A percentile compares a stretch with the other conserved stretches of the same genome.
phyloP scores from a whole-genome alignment of 2,797 vertebrate species.

The Tragelaphus eurycerus region DNA sequence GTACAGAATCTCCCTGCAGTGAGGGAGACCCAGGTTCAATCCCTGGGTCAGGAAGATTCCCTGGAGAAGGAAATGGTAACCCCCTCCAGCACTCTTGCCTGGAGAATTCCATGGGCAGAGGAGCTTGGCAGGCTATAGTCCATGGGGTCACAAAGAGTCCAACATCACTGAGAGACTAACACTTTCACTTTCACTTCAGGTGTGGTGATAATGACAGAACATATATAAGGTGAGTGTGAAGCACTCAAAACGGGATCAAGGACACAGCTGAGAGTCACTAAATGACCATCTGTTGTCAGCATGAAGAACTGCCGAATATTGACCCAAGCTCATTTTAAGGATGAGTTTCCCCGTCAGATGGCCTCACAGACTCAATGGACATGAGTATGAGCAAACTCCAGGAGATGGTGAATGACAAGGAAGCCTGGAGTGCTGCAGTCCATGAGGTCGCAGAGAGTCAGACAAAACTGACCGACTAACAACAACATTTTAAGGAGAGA shows the following conservation, averaged over 20 bases:
- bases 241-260: background rate
- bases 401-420: background rate
- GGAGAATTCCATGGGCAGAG: background rate
- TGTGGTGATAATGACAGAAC: background rate
- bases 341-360: background rate
- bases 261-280: background rate
- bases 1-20: background rate
- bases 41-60: background rate
- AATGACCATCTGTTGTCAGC: background rate
- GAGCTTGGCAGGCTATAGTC: background rate
- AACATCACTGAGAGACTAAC: background rate
- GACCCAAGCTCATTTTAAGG: background rate
- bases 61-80: background rate
- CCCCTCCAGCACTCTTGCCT: background rate
- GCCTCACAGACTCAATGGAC: background rate
- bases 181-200: background rate
- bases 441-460: background rate
- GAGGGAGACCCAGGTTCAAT: background rate
- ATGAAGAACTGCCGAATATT: background rate
- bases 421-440: background rate
- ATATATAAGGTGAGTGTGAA: background rate
- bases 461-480: background rate
- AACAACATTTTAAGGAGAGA: background rate
- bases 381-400: background rate
- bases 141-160: background rate